phyloP scores from a whole-genome alignment of 2,113 vertebrate species.

The Callionymus lyra region DNA sequence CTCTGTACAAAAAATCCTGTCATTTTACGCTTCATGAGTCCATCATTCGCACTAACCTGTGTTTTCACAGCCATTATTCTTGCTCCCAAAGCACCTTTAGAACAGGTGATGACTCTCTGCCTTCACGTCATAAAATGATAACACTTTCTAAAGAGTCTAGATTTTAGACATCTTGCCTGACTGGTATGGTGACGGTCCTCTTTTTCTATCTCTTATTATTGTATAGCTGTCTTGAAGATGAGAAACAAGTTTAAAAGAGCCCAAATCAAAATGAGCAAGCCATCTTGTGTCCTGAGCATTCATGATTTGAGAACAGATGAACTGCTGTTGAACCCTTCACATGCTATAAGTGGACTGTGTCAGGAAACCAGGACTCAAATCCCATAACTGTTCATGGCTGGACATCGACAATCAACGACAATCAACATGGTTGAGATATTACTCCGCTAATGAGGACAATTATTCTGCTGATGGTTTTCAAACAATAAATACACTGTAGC shows the following conservation, averaged over 20 bases:
- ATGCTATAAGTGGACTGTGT: constrained; percentile 1
- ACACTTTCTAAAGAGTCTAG: too few relatives aligned
- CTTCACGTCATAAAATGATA: not conserved
- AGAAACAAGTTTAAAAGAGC: too few relatives aligned
- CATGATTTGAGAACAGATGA: too few relatives aligned
- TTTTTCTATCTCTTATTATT: too few relatives aligned
- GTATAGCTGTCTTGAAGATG: too few relatives aligned
- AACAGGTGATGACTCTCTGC: constrained; percentile 1
- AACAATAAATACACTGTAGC: too few relatives aligned
- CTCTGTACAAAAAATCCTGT: not conserved
- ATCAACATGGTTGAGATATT: not conserved
- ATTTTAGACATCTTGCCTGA: too few relatives aligned
- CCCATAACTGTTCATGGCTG: not conserved
- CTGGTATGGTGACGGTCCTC: too few relatives aligned
- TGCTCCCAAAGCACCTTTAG: not conserved
- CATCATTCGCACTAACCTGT: constrained; percentile 1
- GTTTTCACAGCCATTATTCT: constrained; percentile 14
- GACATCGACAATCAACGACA: not conserved
- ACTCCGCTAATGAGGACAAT: too few relatives aligned
- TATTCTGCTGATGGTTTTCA: too few relatives aligned
- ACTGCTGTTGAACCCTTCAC: not conserved
- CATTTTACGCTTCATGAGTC: constrained; percentile 11
- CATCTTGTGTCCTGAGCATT: too few relatives aligned
- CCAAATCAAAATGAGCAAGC: too few relatives aligned
- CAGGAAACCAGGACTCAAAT: not conserved